These are phyloP conservation scores for Isichthys henryi DNA, from an alignment of 2,113 vertebrate species.

Conservation along the genomic window DNA sequence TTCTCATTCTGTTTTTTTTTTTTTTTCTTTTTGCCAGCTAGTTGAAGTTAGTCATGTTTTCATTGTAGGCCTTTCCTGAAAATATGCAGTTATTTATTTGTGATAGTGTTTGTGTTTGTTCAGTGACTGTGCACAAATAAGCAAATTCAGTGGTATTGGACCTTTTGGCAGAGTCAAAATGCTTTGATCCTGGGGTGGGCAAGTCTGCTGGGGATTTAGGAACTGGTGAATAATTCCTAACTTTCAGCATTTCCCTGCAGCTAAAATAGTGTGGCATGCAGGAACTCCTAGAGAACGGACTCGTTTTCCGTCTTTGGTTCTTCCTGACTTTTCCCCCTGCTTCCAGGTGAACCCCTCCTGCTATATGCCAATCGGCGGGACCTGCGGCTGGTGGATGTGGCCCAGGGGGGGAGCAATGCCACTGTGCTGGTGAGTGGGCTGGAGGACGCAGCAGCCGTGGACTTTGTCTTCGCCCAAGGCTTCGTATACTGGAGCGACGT, in stretches of 20 bases:
- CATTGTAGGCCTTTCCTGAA: background rate
- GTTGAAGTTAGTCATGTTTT: background rate
- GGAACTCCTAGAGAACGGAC: background rate
- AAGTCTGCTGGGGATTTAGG: background rate
- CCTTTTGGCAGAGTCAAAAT: background rate
- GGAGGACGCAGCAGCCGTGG: slow-evolving; percentile 93
- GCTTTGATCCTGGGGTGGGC: background rate
- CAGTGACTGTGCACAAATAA: background rate
- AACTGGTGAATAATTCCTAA: background rate
- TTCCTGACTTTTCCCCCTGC: slow-evolving; percentile 3
- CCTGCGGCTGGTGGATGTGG: slow-evolving; percentile 82
- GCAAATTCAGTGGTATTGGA: background rate
- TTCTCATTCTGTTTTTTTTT: background rate
- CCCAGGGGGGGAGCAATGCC: slow-evolving; percentile 74
- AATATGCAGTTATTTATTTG: background rate
- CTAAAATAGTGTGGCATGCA: background rate
- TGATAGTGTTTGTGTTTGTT: background rate
- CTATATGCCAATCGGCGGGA: slow-evolving; percentile 92
- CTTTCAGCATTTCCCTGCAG: background rate
- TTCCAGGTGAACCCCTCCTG: slow-evolving; percentile 78
- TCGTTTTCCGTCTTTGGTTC: background rate
- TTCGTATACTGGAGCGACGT: slow-evolving; percentile 97
- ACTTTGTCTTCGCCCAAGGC: slow-evolving; percentile 77
- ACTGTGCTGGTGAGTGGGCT: slow-evolving; percentile 83
- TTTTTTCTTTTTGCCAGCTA: background rate